Conservation (phyloP, 2,888 invertebrate species). For the Nasonovia ribisnigri region DNA sequence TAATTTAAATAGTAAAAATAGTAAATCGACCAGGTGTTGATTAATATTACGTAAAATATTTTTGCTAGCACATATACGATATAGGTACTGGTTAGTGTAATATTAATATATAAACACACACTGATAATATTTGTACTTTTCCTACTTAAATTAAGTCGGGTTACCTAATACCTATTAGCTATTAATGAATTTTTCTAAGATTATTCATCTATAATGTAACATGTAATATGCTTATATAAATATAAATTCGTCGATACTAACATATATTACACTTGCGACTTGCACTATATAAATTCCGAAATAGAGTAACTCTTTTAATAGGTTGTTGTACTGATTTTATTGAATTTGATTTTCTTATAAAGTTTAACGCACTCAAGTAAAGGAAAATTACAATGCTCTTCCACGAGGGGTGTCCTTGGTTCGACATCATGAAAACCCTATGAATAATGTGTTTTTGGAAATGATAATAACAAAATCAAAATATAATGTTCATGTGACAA, state of each 20-base stretch:
- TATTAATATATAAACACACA: not conserved
- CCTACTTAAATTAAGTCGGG: not conserved
- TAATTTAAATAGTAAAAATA: not conserved
- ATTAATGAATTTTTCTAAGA: not conserved
- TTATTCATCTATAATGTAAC: not conserved
- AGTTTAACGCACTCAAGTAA: conserved; percentile 40
- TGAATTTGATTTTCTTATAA: not conserved
- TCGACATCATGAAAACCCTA: conserved; percentile 20
- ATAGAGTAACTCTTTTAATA: not conserved
- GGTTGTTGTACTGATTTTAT: conserved; percentile 32
- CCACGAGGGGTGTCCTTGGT: conserved; percentile 35
- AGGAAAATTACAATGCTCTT: conserved; percentile 45
- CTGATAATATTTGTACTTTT: not conserved
- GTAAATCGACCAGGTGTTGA: not conserved
- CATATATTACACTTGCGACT: not conserved
- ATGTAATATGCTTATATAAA: not conserved
- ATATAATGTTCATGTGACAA: conserved; percentile 47
- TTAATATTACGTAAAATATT: not conserved
- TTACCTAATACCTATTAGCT: too few species aligned
- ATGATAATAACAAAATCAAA: conserved; percentile 50
- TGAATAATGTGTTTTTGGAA: conserved; percentile 25
- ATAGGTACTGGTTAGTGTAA: not conserved
- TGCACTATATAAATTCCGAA: not conserved
- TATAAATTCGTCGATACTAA: not conserved
- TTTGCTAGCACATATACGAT: not conserved